Evolutionary conservation across 2,797 vertebrate genomes (phyloP), one percentile per base, ranked within the genome.

Genomic region (Chanos chanos): DNA sequence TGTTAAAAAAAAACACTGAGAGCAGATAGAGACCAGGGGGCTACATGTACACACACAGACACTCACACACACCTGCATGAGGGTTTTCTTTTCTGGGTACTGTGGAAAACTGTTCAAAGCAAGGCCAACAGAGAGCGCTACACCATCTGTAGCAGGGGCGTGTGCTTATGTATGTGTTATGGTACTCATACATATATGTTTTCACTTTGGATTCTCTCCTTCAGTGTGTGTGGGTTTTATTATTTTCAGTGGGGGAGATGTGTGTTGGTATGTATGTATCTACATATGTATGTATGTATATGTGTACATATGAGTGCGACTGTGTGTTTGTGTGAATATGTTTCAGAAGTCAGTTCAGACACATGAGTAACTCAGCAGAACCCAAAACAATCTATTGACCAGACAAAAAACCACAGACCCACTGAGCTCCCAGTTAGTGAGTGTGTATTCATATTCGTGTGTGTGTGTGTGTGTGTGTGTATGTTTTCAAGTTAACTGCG

Each of bases 1-100:
- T 85, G 86, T 82, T 83, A 81, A 88, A 87, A 88, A 83, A 78
- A n/a, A n/a, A n/a, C n/a, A n/a, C n/a, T n/a, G n/a, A 66, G 77
- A 75, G 65, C 60, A 83, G 74, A 80, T 64, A 60, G 63, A 65
- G 69, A 64, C 66, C 48, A 56, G 44, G 44, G 51, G 36, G 58
- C 24, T 56, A 67, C 72, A 65, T 60, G 60, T 64, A 64, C 65
- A 73, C 62, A 61, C 72, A 60, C 64, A 56, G 68, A 59, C 64
- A 39, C 31, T 33, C 39, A 21, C 50, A 7, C 31, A 24, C 28
- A 33, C 37, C 47, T 45, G 34, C n/a, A 51, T 58, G 72, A 73
- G 70, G 68, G 22, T 44, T 50, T 33, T 56, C 64, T 71, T 66
- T 79, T 78, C 68, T 47, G 48, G 19, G 1, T 34, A 57, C 65